Evolutionary conservation across 2,797 vertebrate genomes (phyloP), one percentile per base, ranked within the genome.

Genomic region (Sebastes diploproa): DNA sequence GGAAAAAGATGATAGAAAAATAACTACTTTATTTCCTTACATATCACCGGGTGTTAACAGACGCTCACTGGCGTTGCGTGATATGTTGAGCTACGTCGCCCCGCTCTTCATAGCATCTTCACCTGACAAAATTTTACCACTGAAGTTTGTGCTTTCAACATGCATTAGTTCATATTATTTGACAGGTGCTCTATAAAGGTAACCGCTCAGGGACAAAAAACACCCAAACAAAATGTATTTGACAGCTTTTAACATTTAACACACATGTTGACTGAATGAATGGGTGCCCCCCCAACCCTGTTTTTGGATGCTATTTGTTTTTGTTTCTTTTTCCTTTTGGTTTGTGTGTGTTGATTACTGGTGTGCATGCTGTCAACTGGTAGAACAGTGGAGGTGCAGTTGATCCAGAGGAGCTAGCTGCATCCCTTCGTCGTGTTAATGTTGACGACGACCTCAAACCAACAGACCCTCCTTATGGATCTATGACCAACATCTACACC

Each of bases 341-440:
- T 85, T 72, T 84, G 18, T 77, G 79, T 86, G 3, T 69, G 70
- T 84, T 88, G 56, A 71, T 71, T 23, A 64, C 58, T 75, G 83
- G 77, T 84, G 63, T 91, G 92, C 91, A 91, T 93, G 91, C 78
- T 88, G 89, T 90, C 75, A 77, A 91, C 88, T 93, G 91, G 93
- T 96, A 97, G 95, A 94, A 88, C 95, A 92, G 91, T 93, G 93
- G 94, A 91, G 94, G 93, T 88, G 91, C 94, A 71, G 94, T 96
- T 91, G 95, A 95, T 89, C 95, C 96, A 75, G 95, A 93, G 92
- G 95, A 96, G 94, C 95, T 96, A 72, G 94, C 92, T 76, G 95
- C 95, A 71, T 95, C 95, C 88, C 94, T 97, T 52, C 92, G 77
- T 62, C 94, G 73, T 89, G 86, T 95, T 92, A 95, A 95, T 79